Base-by-base conservation (phyloP, 1,140 invertebrate species). In the Battus philenor region DNA sequence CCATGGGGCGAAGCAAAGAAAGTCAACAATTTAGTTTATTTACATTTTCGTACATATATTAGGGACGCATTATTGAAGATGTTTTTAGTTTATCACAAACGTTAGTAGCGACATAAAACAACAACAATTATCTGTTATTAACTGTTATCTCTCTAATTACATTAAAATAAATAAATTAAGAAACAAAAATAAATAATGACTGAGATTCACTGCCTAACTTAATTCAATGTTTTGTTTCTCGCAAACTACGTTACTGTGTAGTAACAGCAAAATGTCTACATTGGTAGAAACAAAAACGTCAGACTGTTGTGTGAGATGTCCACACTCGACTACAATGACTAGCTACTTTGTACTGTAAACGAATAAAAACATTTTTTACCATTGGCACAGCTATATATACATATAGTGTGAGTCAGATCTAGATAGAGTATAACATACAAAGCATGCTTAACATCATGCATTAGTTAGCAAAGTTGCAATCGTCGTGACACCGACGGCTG, bases 321-420 rank as follows among this genome's bases (percentile, higher is more conserved):
- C n/a, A 10, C 9, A 47, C 50, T 56, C 44, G 46, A 67, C 61
- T 56, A 67, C 63, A 52, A 70, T 69, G 76, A 83, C 76, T 78
- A 83, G 70, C 79, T 77, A 78, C 68, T 78, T 80, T 83, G 74
- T 78, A 80, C 72, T 75, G 55, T 49, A 50, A 62, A 55, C 38
- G 47, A 59, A 38, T 54, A 46, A 54, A 55, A 31, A 50, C 27
- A 43, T 31, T 36, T 10, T 36, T 36, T 10, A 29, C 26, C 38
- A 29, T 41, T 41, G 38, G 24, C 24, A 29, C 38, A 41, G 17
- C 15, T 39, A 27, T 39, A 22, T 27, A 41, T 39, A 27, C 27
- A 22, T 27, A 41, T 41, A 27, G 1, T 15, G 29, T 16, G 17
- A 41, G 29, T 41, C 49, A 53, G 54, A 57, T 60, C 53, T 56